Evolutionary conservation across 2,888 invertebrate genomes (phyloP).

Genomic region (Onchidella celtica): DNA sequence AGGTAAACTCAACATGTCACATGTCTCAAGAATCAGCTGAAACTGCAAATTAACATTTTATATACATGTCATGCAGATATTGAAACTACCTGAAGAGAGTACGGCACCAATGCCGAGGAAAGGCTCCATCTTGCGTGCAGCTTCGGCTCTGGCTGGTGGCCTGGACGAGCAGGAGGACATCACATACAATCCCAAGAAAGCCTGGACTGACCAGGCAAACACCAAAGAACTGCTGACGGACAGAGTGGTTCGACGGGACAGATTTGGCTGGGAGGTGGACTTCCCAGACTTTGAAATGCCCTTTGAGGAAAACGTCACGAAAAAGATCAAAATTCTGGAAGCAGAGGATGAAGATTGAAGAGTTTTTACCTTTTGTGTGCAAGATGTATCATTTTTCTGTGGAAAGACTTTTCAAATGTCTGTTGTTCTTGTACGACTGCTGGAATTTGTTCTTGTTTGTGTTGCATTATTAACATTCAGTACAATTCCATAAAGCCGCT

Average conservation of each 20-base stretch:
- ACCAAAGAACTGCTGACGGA: constrained; percentile 75
- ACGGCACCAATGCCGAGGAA: constrained; percentile 66
- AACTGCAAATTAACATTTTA: no score
- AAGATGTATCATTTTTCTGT: no score
- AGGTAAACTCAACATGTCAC: no score
- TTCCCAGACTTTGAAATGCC: constrained; percentile 79
- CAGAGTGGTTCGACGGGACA: constrained; percentile 70
- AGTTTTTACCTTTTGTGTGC: no score
- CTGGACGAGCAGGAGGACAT: constrained; percentile 77
- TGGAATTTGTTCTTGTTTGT: no score
- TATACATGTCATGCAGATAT: neutral
- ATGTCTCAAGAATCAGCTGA: no score
- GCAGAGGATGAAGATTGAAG: constrained; percentile 51
- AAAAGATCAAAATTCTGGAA: constrained; percentile 66
- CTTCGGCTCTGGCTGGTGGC: constrained; percentile 77
- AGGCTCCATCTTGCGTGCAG: constrained; percentile 77
- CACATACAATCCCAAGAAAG: constrained; percentile 74
- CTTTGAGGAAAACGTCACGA: constrained; percentile 76
- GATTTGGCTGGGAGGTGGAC: constrained; percentile 80
- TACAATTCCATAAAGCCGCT: no score
- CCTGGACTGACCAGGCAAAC: constrained; percentile 78
- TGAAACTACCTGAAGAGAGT: constrained; percentile 54
- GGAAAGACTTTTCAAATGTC: no score
- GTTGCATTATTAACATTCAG: no score
- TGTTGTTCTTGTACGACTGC: no score